These are phyloP conservation scores for Heliornis fulica DNA, from an alignment of 2,113 vertebrate species.

Conservation along the genomic window DNA sequence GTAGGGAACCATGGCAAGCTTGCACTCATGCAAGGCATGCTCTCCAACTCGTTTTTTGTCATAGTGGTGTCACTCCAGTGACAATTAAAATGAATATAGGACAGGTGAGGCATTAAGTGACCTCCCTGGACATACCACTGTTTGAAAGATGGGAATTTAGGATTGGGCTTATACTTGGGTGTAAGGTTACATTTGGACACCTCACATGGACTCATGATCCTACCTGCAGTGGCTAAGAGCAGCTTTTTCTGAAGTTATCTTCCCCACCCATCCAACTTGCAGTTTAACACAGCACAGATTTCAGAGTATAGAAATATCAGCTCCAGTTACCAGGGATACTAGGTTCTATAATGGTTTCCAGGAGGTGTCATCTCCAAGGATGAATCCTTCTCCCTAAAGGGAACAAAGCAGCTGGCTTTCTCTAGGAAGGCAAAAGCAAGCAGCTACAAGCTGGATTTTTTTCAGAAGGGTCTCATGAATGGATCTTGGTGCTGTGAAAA, in stretches of 20 bases:
- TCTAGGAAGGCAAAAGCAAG: background rate
- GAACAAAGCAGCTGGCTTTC: background rate
- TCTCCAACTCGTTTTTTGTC: background rate
- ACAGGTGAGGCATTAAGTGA: background rate
- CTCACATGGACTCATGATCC: background rate
- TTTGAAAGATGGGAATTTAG: background rate
- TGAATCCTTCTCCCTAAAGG: background rate
- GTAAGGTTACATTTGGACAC: background rate
- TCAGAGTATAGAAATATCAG: slow-evolving; percentile 16
- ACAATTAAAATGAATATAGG: background rate
- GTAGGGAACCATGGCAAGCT: background rate
- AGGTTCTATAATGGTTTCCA: slow-evolving; percentile 33
- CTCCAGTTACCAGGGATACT: slow-evolving; percentile 57
- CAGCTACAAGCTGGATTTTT: background rate
- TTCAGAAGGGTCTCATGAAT: background rate
- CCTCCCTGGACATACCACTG: background rate
- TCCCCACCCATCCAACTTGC: background rate
- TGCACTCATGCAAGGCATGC: background rate
- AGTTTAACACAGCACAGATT: background rate
- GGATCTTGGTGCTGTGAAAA: background rate
- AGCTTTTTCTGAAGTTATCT: background rate
- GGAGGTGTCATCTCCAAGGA: slow-evolving; percentile 13
- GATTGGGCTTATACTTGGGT: background rate
- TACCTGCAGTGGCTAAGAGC: background rate
- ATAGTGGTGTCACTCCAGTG: background rate